Conservation (phyloP, 2,888 invertebrate genomes). For the Agrochola lychnidis region DNA sequence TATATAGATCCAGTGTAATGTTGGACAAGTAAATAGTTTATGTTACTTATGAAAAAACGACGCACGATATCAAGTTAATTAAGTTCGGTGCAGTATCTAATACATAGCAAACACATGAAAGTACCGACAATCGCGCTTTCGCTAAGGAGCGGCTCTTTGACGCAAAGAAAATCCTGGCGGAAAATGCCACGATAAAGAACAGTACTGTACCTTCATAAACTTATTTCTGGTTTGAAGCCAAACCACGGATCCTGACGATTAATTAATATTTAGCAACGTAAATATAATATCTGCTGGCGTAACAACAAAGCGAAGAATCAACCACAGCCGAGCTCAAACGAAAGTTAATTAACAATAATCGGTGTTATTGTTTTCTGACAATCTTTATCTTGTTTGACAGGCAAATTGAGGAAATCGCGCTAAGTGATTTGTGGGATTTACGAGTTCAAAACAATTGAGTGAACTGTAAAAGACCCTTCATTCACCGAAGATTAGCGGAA, state of each 20-base stretch:
- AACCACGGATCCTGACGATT: constrained; percentile 22
- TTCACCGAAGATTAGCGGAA: constrained; percentile 51
- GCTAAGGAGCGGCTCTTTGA: constrained; percentile 15
- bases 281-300: constrained; percentile 42
- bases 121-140: constrained; percentile 3
- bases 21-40: neutral
- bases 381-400: constrained; percentile 67
- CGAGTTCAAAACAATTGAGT: constrained; percentile 59
- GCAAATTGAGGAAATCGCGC: constrained; percentile 63
- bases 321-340: constrained; percentile 51
- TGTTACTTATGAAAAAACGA: neutral
- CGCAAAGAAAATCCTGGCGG: neutral
- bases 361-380: constrained; percentile 65
- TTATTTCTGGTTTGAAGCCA: constrained; percentile 30
- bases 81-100: constrained; percentile 5
- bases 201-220: constrained; percentile 11
- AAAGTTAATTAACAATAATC: constrained; percentile 66
- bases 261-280: constrained; percentile 47
- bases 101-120: constrained; percentile 1
- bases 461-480: constrained; percentile 60
- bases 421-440: constrained; percentile 64
- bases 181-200: constrained; percentile 6
- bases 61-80: constrained; percentile 3
- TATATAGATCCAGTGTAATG: constrained; percentile 3
- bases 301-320: constrained; percentile 50